Conservation (phyloP, 2,113 vertebrate genomes). For the Malurus cyaneus region DNA sequence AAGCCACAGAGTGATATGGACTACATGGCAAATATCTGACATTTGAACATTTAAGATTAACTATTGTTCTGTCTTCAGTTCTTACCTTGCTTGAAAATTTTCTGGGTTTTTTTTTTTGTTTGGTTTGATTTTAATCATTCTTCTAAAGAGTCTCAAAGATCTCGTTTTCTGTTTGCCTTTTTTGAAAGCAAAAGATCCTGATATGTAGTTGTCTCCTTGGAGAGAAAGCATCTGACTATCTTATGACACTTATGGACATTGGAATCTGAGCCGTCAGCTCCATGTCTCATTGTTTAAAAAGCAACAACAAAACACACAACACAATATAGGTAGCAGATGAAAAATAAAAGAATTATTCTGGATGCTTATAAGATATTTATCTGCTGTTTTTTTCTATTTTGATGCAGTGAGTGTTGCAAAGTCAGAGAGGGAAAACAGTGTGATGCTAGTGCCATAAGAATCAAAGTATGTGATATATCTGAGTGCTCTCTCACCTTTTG, state of each 20-base stretch:
- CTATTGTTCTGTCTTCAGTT: neutral
- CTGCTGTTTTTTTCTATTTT: neutral
- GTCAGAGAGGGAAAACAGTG: neutral
- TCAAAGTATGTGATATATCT: neutral
- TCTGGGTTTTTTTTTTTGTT: rapidly evolving
- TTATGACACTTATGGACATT: neutral
- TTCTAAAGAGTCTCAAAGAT: neutral
- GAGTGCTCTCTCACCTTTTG: neutral
- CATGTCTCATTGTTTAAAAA: neutral
- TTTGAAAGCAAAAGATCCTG: neutral
- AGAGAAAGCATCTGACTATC: neutral
- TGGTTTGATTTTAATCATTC: neutral
- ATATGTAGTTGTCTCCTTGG: neutral
- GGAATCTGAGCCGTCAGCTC: neutral
- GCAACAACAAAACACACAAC: neutral
- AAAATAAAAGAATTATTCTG: neutral
- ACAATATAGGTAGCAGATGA: neutral
- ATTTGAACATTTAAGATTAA: neutral
- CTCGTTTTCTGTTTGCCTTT: neutral
- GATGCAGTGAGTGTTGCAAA: neutral
- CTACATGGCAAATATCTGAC: neutral
- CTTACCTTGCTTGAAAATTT: neutral
- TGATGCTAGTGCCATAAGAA: neutral
- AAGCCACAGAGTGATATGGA: neutral
- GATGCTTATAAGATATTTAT: neutral